phyloP scores from a whole-genome alignment of 2,888 invertebrate genomes.

The Pseudococcus jackbeardsleyi region DNA sequence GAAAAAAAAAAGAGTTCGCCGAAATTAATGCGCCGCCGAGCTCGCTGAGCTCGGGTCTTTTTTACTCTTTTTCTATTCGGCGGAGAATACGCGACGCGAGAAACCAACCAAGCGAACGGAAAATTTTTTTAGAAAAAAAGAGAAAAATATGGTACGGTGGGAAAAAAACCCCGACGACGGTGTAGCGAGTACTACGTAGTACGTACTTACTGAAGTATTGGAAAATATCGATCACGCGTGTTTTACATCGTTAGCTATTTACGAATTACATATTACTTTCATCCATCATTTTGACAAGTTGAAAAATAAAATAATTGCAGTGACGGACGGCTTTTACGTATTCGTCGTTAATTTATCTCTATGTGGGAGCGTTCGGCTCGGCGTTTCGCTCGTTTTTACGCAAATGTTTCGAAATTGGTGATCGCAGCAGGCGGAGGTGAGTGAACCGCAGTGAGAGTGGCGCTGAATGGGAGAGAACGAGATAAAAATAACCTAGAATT shows the following conservation, averaged over 20 bases:
- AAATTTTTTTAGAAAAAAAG: constrained; percentile 4
- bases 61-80: background rate
- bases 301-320: constrained; percentile 50
- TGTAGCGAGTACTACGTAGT: background rate
- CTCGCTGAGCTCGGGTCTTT: background rate
- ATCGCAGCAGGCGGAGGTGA: background rate
- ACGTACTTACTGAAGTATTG: background rate
- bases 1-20: background rate
- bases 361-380: background rate
- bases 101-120: constrained; percentile 34
- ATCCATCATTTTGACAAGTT: constrained; percentile 51
- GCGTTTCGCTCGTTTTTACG: background rate
- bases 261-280: constrained; percentile 49
- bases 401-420: background rate
- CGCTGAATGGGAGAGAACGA: no score
- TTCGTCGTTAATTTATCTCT: constrained; percentile 52
- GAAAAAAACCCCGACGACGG: background rate
- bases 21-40: constrained; percentile 6
- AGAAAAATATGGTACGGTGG: background rate
- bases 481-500: no score
- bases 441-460: no score
- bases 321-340: constrained; percentile 29
- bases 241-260: constrained; percentile 49
- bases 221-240: constrained; percentile 48
- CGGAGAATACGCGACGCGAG: background rate